These are phyloP conservation scores for Pachypanchax playfairii DNA, from an alignment of 2,113 vertebrate genomes.

Conservation along the genomic window DNA sequence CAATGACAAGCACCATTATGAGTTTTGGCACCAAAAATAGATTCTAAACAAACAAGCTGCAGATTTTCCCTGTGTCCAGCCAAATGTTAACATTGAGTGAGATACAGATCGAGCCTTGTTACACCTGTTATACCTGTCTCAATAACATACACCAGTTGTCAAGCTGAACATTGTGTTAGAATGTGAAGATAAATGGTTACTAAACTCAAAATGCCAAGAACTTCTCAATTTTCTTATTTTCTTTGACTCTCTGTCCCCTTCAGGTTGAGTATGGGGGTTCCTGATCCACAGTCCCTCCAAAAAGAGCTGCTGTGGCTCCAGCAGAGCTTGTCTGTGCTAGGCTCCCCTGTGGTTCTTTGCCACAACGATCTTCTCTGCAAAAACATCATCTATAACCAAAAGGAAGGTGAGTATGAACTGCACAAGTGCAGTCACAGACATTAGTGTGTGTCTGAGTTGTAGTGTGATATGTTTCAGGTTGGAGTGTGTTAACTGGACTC, in stretches of 20 bases:
- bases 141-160: no score
- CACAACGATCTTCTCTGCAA: conserved; percentile 99
- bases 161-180: neutral
- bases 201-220: neutral
- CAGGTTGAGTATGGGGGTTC: conserved; percentile 89
- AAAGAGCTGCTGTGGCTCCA: conserved; percentile 96
- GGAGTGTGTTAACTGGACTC: conserved; percentile 48
- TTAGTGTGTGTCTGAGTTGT: conserved; percentile 46
- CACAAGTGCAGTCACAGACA: conserved; percentile 25
- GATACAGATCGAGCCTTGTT: no score
- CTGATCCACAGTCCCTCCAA: conserved; percentile 83
- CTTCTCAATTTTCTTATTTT: neutral
- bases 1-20: neutral
- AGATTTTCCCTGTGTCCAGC: neutral
- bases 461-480: conserved; percentile 52
- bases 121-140: no score
- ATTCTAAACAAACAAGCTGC: no score
- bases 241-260: neutral
- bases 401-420: conserved; percentile 85
- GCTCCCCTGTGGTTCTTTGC: conserved; percentile 95
- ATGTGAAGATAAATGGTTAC: neutral
- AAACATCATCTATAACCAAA: conserved; percentile 97
- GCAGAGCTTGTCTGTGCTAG: conserved; percentile 88
- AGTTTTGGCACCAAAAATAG: neutral
- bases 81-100: neutral